phyloP scores from a whole-genome alignment of 2,888 invertebrate genomes.

The Periphyllus acericola region DNA sequence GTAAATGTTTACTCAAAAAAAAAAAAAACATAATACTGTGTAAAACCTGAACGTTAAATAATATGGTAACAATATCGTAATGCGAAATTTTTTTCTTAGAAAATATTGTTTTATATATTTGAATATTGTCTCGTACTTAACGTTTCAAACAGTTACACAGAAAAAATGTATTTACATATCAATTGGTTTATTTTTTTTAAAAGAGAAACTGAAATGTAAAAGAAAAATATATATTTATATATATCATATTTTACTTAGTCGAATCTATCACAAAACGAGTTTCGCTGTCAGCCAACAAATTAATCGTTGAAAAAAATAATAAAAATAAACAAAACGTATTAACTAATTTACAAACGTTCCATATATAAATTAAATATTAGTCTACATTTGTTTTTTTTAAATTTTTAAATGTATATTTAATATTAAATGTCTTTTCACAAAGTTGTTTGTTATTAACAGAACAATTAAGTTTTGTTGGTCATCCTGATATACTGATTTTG shows the following conservation, averaged over 20 bases:
- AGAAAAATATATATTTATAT: slow-evolving; percentile 48
- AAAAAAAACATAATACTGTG: slow-evolving; percentile 49
- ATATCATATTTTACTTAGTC: slow-evolving; percentile 58
- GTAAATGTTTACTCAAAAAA: slow-evolving; percentile 49
- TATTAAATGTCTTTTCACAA: slow-evolving; percentile 42
- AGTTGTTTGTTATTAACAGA: slow-evolving; percentile 14
- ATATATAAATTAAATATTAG: slow-evolving; percentile 60
- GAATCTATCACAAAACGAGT: slow-evolving; percentile 61
- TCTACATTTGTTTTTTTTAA: slow-evolving; percentile 55
- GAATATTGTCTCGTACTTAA: slow-evolving; percentile 56
- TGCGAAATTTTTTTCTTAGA: slow-evolving; percentile 44
- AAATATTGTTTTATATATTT: slow-evolving; percentile 58
- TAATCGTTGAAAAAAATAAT: slow-evolving; percentile 52
- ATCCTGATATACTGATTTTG: slow-evolving; percentile 13
- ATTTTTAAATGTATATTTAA: slow-evolving; percentile 23
- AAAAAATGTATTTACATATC: slow-evolving; percentile 56
- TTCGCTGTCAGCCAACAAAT: slow-evolving; percentile 58
- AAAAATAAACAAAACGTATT: slow-evolving; percentile 59
- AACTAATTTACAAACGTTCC: slow-evolving; percentile 59
- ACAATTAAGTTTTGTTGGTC: slow-evolving; percentile 2
- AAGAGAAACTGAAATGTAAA: slow-evolving; percentile 55
- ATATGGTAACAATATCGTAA: slow-evolving; percentile 60
- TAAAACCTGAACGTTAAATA: slow-evolving; percentile 36
- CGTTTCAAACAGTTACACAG: slow-evolving; percentile 51
- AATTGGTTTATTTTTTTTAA: slow-evolving; percentile 18